Evolutionary conservation across 2,888 invertebrate species (phyloP).

Genomic region (Fissipunctia ypsillon): DNA sequence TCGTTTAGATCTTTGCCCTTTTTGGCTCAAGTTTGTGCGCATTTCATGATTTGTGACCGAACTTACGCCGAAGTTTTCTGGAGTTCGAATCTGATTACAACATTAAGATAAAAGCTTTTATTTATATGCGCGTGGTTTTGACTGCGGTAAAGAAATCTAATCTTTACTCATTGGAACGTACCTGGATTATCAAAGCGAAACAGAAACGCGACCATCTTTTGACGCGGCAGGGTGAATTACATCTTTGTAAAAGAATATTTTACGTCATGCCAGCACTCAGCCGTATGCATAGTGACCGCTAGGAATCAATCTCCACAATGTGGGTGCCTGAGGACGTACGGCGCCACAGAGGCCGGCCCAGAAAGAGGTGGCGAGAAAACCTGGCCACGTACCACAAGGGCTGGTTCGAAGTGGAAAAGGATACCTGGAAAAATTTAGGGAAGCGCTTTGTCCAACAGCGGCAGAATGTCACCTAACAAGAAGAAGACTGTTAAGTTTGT

Average conservation of each 20-base stretch:
- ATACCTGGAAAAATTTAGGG: not conserved
- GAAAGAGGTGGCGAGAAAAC: not conserved
- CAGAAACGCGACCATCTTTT: not conserved
- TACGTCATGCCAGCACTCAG: not conserved
- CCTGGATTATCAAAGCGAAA: not conserved
- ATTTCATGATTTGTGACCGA: conserved; percentile 52
- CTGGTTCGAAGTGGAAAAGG: no score
- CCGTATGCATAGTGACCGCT: not conserved
- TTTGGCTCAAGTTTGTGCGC: conserved; percentile 31
- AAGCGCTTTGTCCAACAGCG: not conserved
- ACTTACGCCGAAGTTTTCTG: conserved; percentile 45
- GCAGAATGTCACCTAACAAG: not conserved
- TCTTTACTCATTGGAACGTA: not conserved
- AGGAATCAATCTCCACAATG: not conserved
- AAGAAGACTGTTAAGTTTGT: not conserved
- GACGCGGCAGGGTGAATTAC: not conserved
- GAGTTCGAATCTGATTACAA: conserved; percentile 47
- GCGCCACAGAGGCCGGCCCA: not conserved
- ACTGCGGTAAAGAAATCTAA: not conserved
- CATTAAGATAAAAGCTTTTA: conserved; percentile 52
- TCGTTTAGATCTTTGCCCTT: conserved; percentile 49
- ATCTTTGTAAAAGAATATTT: not conserved
- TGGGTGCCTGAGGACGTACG: not conserved
- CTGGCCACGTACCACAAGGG: not conserved
- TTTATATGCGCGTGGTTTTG: conserved; percentile 43